Evolutionary conservation across 2,113 vertebrate genomes (phyloP).

Genomic region (Oxyruncus cristatus): DNA sequence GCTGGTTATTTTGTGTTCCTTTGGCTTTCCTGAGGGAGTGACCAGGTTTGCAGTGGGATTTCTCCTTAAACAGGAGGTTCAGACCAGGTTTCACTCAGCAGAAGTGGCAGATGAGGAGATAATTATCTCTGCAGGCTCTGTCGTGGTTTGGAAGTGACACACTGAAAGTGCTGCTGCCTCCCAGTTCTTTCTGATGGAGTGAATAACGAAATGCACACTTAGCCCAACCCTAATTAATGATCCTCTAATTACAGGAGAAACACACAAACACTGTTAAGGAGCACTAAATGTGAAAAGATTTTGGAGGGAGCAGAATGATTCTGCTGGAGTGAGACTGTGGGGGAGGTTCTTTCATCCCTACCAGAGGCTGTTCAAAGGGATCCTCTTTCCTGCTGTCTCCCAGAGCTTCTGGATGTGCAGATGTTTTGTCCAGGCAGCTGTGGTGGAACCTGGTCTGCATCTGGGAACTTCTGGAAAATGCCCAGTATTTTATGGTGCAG

Average conservation of each 20-base stretch:
- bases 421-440: neutral
- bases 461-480: neutral
- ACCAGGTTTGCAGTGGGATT: neutral
- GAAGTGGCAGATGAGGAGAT: neutral
- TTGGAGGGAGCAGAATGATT: neutral
- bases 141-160: neutral
- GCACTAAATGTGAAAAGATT: neutral
- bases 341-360: neutral
- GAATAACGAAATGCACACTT: neutral
- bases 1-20: too few species aligned
- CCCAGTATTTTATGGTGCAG: neutral
- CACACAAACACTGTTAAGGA: neutral
- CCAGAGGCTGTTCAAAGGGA: neutral
- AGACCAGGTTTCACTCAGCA: neutral
- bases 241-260: neutral
- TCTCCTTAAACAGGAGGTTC: neutral
- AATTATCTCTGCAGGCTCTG: neutral
- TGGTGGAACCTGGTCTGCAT: neutral
- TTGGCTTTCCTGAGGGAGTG: neutral
- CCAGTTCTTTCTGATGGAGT: neutral
- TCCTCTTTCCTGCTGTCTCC: neutral
- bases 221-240: neutral
- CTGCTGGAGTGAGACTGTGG: neutral
- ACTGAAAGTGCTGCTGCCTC: neutral
- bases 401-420: neutral